Evolutionary conservation across 2,888 invertebrate genomes (phyloP).

Genomic region (Lumbricus terrestris): DNA sequence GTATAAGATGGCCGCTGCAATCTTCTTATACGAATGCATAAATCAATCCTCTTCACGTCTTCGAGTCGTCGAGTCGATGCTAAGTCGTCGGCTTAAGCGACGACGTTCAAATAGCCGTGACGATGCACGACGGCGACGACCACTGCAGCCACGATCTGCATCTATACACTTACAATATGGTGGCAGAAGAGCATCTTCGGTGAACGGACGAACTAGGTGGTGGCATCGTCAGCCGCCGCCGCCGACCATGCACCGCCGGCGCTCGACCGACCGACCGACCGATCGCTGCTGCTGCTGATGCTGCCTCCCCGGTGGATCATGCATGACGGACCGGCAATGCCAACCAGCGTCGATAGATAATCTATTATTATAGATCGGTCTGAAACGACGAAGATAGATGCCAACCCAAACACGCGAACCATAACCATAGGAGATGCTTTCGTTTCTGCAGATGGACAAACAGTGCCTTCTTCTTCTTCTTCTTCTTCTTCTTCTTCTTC

Average conservation of each 20-base stretch:
- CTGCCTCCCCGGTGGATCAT: not conserved
- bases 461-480: not conserved
- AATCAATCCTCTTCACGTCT: not conserved
- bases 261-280: no score
- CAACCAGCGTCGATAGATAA: not conserved
- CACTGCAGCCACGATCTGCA: not conserved
- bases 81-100: not conserved
- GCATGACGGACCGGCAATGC: not conserved
- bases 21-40: no score
- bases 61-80: not conserved
- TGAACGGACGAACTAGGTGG: not conserved
- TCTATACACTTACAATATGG: no score
- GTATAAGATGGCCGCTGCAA: no score
- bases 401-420: not conserved
- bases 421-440: not conserved
- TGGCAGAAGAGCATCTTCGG: not conserved
- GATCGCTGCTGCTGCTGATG: no score
- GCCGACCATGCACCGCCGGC: no score
- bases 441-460: not conserved
- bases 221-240: no score
- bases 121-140: not conserved
- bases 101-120: not conserved
- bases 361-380: not conserved
- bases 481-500: not conserved
- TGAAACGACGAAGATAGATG: not conserved